Evolutionary conservation across 2,888 invertebrate genomes (phyloP).

Genomic region (Syrphus vitripennis): DNA sequence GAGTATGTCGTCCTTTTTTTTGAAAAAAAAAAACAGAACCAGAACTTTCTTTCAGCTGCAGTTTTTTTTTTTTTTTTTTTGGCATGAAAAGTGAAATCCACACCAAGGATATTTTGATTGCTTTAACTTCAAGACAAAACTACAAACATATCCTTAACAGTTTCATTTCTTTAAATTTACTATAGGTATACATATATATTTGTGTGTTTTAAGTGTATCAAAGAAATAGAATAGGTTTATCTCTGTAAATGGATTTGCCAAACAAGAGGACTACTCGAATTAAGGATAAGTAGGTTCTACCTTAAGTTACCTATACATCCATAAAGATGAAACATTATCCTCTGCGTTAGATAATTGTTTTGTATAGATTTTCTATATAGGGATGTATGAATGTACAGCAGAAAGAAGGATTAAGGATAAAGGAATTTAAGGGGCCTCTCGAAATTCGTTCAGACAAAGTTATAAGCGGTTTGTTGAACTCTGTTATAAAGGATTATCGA

Average conservation of each 20-base stretch:
- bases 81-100: neutral
- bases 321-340: slow-evolving; percentile 44
- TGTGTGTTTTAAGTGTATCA: neutral
- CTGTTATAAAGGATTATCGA: slow-evolving; percentile 46
- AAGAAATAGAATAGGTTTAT: slow-evolving; percentile 14
- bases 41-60: neutral
- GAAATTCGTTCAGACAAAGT: slow-evolving; percentile 10
- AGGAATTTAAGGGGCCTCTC: slow-evolving; percentile 12
- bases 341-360: slow-evolving; percentile 58
- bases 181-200: neutral
- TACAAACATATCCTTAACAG: neutral
- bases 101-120: neutral
- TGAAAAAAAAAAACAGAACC: neutral
- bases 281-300: slow-evolving; percentile 26
- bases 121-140: neutral
- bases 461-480: slow-evolving; percentile 52
- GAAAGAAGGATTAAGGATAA: slow-evolving; percentile 43
- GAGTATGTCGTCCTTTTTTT: too few relatives aligned
- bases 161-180: neutral
- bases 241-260: slow-evolving; percentile 47
- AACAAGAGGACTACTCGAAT: slow-evolving; percentile 9
- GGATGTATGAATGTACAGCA: neutral
- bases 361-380: neutral
- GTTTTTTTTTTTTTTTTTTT: neutral
- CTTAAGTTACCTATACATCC: neutral